Evolutionary conservation across 2,797 vertebrate genomes (phyloP), one percentile per base, ranked within the genome.

Genomic region (Pangasius krempfi): DNA sequence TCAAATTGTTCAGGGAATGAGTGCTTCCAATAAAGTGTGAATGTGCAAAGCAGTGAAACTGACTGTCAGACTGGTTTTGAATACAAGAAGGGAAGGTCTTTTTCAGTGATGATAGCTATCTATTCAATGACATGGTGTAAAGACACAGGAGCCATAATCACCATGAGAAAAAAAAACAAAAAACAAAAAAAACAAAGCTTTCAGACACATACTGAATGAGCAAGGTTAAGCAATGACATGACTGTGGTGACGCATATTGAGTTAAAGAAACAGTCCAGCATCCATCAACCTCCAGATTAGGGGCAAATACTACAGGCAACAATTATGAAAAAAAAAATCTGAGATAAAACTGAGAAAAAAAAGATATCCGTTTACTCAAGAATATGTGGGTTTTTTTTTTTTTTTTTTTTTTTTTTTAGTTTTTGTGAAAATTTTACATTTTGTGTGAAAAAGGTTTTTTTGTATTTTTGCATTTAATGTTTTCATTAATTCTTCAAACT

Each of bases 121-220:
- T 62, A 66, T 83, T 27, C 50, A 83, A 40, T 76, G 85, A 82
- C 58, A 83, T 62, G 50, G 37, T 73, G n/a, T 73, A 86, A 81
- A 86, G 78, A 66, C 13, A 47, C 14, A 30, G 20, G 84, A 52
- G 6, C 8, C n/a, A 44, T 83, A 88, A 73, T 60, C 47, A 47
- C 47, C 44, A 44, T 7, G 44, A 44, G 44, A 2, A 7, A 7
- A 8, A 47, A 47, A 58, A 4, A 9, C 30, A 12, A 16, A 27
- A 30, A 40, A 2, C 37, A 33, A 22, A 44, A 47, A 70, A 70
- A 47, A 30, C 40, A 25, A 84, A n/a, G 60, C 30, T 68, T 81
- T 89, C n/a, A 81, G 25, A 52, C 25, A 52, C 75, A 81, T 9
- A 47, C 14, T 83, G 37, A 82, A 62, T 44, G 56, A 83, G 37